A percentile compares a stretch with the other conserved stretches of the same genome.
Evolutionary conservation across 2,888 invertebrate genomes (phyloP).

Genomic region (Aphrophora alni): DNA sequence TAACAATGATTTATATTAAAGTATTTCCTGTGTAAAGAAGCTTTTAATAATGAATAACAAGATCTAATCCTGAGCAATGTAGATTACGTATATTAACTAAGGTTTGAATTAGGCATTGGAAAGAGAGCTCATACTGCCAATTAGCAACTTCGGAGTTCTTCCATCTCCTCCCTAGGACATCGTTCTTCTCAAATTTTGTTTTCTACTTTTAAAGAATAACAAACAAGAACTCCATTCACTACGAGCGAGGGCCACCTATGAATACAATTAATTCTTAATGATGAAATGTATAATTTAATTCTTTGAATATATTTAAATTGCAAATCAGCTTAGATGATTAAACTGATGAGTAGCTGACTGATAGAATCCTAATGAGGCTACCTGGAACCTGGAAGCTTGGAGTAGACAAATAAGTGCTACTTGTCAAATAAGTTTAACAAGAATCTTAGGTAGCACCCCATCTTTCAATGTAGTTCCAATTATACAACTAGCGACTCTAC

Average conservation of each 20-base stretch:
- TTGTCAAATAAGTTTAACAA: background rate
- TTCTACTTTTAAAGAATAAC: background rate
- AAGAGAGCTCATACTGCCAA: background rate
- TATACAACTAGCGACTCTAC: background rate
- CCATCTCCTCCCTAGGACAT: background rate
- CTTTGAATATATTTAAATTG: background rate
- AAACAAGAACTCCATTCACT: background rate
- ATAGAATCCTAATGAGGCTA: background rate
- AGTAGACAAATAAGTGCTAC: background rate
- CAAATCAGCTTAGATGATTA: conserved; percentile 1
- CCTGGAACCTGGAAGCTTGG: background rate
- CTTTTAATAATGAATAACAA: too few relatives aligned
- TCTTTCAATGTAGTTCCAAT: background rate
- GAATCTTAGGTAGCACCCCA: background rate
- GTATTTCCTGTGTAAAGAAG: too few relatives aligned
- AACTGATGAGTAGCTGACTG: conserved; percentile 1
- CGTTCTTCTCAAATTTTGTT: background rate
- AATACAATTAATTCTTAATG: background rate
- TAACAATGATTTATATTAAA: too few relatives aligned
- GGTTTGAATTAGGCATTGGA: too few relatives aligned
- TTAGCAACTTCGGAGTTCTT: background rate
- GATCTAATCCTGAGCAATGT: too few relatives aligned
- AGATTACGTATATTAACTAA: too few relatives aligned
- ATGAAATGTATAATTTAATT: conserved; percentile 2
- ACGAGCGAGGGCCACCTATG: background rate